Conservation (phyloP, 2,113 vertebrate genomes). For the Apodemus speciosus region DNA sequence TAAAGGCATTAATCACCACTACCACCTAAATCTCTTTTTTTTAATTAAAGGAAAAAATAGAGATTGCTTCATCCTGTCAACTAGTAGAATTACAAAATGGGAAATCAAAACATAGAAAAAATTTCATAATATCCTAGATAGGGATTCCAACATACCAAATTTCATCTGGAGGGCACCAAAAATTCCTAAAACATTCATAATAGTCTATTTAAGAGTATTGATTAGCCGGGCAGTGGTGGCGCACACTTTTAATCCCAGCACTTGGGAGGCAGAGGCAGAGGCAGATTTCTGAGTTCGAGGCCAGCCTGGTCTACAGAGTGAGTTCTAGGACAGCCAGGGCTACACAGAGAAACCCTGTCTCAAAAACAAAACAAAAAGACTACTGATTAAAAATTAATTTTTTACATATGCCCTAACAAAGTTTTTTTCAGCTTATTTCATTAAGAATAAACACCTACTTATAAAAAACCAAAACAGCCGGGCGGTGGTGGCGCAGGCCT, state of each 20-base stretch:
- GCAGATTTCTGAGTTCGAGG: too few relatives aligned
- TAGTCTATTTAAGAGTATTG: not conserved
- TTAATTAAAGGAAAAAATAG: not conserved
- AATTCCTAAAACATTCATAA: not conserved
- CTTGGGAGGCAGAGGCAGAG: too few relatives aligned
- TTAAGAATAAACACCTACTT: not conserved
- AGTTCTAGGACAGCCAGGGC: too few relatives aligned
- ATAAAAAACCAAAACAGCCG: not conserved
- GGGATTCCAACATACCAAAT: not conserved
- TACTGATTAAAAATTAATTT: constrained; percentile 8
- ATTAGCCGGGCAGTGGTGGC: too few relatives aligned
- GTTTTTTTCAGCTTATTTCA: constrained; percentile 15
- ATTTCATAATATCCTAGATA: not conserved
- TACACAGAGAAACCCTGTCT: too few relatives aligned
- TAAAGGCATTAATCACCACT: not conserved
- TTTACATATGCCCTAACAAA: not conserved
- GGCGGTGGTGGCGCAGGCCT: too few relatives aligned
- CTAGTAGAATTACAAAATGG: constrained; percentile 4
- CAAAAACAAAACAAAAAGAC: not conserved
- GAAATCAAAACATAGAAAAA: constrained; percentile 26
- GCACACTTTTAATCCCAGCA: too few relatives aligned
- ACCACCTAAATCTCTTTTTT: not conserved
- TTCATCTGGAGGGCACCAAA: not conserved
- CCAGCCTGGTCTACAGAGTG: too few relatives aligned
- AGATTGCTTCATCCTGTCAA: constrained; percentile 20